Conservation (phyloP, 1,140 invertebrate species). For the Galendromus occidentalis region DNA sequence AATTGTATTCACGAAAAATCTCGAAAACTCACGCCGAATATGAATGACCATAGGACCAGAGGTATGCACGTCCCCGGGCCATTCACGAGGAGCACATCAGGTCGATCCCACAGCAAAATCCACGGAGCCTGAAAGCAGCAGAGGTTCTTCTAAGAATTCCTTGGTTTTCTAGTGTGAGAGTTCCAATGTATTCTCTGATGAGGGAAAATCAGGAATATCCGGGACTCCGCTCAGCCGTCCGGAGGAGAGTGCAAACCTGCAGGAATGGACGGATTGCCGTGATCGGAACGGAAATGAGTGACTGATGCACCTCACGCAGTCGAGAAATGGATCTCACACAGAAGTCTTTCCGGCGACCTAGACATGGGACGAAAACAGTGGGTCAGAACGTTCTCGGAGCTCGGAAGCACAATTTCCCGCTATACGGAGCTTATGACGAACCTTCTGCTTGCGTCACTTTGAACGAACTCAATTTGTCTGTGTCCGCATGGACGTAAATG, state of each 20-base stretch:
- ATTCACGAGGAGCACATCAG: neutral
- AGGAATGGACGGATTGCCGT: neutral
- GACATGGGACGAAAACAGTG: too few relatives aligned
- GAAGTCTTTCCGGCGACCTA: neutral
- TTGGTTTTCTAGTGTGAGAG: too few relatives aligned
- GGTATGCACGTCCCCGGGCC: slow-evolving; percentile 5
- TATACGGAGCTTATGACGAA: too few relatives aligned
- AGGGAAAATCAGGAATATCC: too few relatives aligned
- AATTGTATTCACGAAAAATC: too few relatives aligned
- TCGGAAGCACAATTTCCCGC: too few relatives aligned
- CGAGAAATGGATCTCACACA: neutral
- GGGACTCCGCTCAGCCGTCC: too few relatives aligned
- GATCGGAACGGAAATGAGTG: neutral
- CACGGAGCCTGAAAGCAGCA: neutral
- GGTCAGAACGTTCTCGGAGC: too few relatives aligned
- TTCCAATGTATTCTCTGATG: too few relatives aligned
- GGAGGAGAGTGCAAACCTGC: neutral
- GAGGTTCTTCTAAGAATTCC: too few relatives aligned
- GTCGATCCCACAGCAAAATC: neutral
- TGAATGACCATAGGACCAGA: neutral
- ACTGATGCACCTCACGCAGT: neutral
- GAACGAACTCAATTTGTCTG: neutral
- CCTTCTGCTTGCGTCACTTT: neutral
- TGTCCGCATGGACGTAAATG: neutral
- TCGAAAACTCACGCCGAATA: neutral